Percentiles rank a stretch among this genome's conserved stretches.
Evolutionary conservation across 2,888 invertebrate species (phyloP).

Genomic region (Pollenia amentaria): DNA sequence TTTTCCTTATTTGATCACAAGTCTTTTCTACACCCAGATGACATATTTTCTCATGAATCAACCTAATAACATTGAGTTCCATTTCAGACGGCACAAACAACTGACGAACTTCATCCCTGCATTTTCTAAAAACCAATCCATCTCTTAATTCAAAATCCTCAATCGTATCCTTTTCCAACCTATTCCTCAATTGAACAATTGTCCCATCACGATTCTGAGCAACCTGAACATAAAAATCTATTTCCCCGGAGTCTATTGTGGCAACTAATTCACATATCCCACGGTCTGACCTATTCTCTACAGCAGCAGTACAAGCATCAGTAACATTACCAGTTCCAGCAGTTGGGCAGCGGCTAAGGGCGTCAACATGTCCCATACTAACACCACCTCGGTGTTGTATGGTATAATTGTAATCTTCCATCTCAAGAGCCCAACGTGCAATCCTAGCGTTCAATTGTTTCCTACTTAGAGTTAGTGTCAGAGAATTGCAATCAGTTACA

Average conservation of each 20-base stretch:
- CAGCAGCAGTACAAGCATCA: constrained; percentile 33
- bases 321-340: constrained; percentile 2
- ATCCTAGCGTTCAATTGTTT: constrained; percentile 36
- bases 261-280: constrained; percentile 15
- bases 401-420: constrained; percentile 58
- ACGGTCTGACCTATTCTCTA: neutral
- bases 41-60: constrained; percentile 37
- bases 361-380: constrained; percentile 42
- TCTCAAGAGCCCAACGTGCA: constrained; percentile 40
- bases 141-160: constrained; percentile 10
- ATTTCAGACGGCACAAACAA: constrained; percentile 33
- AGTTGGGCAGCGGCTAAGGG: constrained; percentile 28
- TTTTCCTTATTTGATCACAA: constrained; percentile 4
- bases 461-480: constrained; percentile 32
- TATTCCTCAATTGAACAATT: constrained; percentile 13
- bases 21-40: constrained; percentile 33
- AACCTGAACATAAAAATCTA: constrained; percentile 59
- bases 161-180: constrained; percentile 4
- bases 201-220: constrained; percentile 36
- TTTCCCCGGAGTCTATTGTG: constrained; percentile 27
- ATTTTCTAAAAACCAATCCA: constrained; percentile 10
- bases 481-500: constrained; percentile 37
- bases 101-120: neutral
- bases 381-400: constrained; percentile 39
- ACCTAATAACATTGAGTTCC: constrained; percentile 20